Base-by-base conservation (phyloP, 2,113 vertebrate species). In the Promerops cafer region DNA sequence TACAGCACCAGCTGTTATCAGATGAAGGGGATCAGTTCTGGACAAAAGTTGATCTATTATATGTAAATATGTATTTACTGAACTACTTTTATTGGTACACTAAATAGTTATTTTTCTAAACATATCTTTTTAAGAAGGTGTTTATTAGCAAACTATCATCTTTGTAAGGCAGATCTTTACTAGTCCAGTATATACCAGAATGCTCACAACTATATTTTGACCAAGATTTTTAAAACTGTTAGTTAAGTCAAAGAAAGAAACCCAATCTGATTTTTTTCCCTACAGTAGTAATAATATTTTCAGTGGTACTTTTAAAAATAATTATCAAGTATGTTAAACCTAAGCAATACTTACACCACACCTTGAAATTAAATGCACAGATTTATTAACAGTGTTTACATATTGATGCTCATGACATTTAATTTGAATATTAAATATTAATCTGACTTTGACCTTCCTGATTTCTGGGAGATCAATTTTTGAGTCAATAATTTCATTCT, bases 301-400 rank as follows among this genome's bases (percentile, higher is more conserved):
- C 23, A 80, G 5, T 60, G 16, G 22, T 50, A 69, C 52, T 72
- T 71, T 16, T 9, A 64, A 76, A 87, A 72, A 31, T 63, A 83
- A 59, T 50, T 71, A 53, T 56, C 15, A 64, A 39, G 2, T 45
- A 13, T 56, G 27, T 77, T 69, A 83, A 90, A 47, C 7, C 23
- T 66, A 80, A 80, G 31, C n/a, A 90, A 66, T 79, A 57, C 57
- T 64, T 92, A n/a, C 2, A 74, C 27, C 31, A 54, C 33, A 64
- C 22, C 12, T 83, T 83, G 44, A 89, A 76, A 83, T 59, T 3
- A 83, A 93, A 93, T 56, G 31, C 24, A 56, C 5, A 40, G 20
- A 54, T 80, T 94, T 83, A 87, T 83, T 94, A 65, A 33, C 19
- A 89, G 16, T 68, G 45, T 94, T 95, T 95, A 65, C 8, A 87